Conservation (phyloP, 1,140 invertebrate genomes). For the Scaptodrosophila lebanonensis region DNA sequence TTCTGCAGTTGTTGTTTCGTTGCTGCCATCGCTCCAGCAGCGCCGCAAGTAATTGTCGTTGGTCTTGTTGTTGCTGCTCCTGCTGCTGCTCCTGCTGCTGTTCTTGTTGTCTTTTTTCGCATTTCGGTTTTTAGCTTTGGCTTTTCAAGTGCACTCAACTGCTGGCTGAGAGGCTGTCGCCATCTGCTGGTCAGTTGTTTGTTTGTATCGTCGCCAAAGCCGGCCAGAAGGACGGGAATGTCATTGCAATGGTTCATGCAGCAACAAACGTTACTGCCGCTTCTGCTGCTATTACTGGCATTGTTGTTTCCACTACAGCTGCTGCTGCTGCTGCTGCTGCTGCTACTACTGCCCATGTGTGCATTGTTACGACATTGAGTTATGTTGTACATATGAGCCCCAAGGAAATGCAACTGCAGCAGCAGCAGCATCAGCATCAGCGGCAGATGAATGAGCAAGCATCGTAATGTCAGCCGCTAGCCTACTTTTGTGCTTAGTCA, state of each 20-base stretch:
- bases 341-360: not conserved
- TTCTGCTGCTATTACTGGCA: constrained; percentile 5
- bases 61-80: constrained; percentile 5
- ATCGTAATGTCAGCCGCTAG: constrained; percentile 10
- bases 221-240: too few relatives aligned
- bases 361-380: constrained; percentile 52
- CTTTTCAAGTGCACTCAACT: too few relatives aligned
- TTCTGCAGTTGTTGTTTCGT: constrained; percentile 2
- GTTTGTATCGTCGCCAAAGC: too few relatives aligned
- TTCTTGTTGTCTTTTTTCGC: too few relatives aligned
- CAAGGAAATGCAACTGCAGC: constrained; percentile 45
- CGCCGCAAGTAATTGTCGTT: constrained; percentile 16
- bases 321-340: not conserved
- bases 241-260: too few relatives aligned
- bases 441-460: not conserved
- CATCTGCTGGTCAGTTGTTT: too few relatives aligned
- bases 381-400: constrained; percentile 52
- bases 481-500: constrained; percentile 11
- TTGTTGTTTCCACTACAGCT: not conserved
- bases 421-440: constrained; percentile 11
- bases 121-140: too few relatives aligned
- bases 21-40: too few relatives aligned
- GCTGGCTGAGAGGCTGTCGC: too few relatives aligned
- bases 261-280: constrained; percentile 11
- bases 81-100: constrained; percentile 8